A percentile compares a stretch with the other conserved stretches of the same genome.
These are phyloP conservation scores for Telenomus remus DNA, from an alignment of 1,140 invertebrate genomes.

Conservation along the genomic window DNA sequence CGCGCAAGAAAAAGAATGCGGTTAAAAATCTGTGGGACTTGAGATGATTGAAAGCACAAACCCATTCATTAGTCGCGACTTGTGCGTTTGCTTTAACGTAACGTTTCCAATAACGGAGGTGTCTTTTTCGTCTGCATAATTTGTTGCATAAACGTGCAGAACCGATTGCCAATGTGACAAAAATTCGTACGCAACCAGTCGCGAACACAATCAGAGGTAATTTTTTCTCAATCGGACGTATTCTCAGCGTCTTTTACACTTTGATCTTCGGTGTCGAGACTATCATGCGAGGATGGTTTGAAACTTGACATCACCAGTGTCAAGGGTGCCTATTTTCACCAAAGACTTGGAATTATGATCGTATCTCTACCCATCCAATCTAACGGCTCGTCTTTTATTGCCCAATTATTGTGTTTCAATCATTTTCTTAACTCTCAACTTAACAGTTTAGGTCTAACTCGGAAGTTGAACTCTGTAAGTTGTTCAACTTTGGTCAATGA, in stretches of 20 bases:
- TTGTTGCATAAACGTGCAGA: constrained; percentile 35
- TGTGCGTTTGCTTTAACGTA: background rate
- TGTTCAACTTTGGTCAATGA: too few species aligned
- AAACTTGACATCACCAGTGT: constrained; percentile 55
- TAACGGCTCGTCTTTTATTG: constrained; percentile 57
- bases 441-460: too few species aligned
- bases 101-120: constrained; percentile 24
- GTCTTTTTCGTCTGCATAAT: constrained; percentile 36
- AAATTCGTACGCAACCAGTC: constrained; percentile 12
- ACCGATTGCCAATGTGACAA: constrained; percentile 13
- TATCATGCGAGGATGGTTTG: constrained; percentile 33
- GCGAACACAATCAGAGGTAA: constrained; percentile 11
- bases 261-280: constrained; percentile 28
- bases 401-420: constrained; percentile 50
- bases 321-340: constrained; percentile 49
- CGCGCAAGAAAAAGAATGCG: too few species aligned
- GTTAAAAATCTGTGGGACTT: too few species aligned
- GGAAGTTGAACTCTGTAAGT: too few species aligned
- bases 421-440: background rate
- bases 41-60: background rate
- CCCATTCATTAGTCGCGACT: background rate
- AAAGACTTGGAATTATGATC: constrained; percentile 59
- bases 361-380: constrained; percentile 43
- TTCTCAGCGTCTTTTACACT: constrained; percentile 23
- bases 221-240: constrained; percentile 16